Base-by-base conservation (phyloP, 2,113 vertebrate genomes). In the Ammospiza nelsoni region DNA sequence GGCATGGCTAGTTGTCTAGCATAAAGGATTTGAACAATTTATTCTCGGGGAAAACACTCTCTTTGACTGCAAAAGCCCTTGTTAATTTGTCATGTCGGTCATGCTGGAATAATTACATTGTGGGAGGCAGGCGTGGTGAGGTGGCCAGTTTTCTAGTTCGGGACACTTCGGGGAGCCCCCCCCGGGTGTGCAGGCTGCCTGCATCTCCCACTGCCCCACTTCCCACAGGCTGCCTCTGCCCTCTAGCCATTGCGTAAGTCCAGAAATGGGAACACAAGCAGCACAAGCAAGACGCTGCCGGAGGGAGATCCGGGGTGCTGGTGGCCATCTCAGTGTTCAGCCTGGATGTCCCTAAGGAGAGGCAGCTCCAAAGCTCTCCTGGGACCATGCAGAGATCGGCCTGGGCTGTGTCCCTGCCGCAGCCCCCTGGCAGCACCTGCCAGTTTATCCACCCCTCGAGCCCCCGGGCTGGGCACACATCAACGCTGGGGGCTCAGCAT, bases 11-110 rank as follows among this genome's bases (percentile, higher is more conserved):
- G 93, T 76, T 89, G 76, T 94, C 88, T 91, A 62, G 72, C 25
- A 7, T 96, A 91, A 92, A 92, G 84, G 90, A 95, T 87, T 91
- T 75, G 72, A 95, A 73, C 90, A 71, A 84, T 96, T 97, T 94
- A 89, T 96, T 95, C 57, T 43, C 5, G 37, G 73, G 75, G 92
- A 85, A 91, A 93, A 67, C 59, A 52, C 61, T 81, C 63, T 37
- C 84, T 74, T 87, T 73, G 80, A 21, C 74, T 94, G 86, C 93
- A 92, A 21, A 94, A 95, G 69, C 79, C 52, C 72, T 84, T 49
- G 49, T 92, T 96, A 88, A 93, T 96, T 91, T 94, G 76, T 87
- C 71, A 57, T 6, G 55, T 90, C 59, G 79, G 57, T 91, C 79
- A 41, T 91, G 84, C 92, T 66, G 92, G 73, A 95, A 95, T 96